A percentile compares a stretch with the other conserved stretches of the same genome.
These are phyloP conservation scores for Tromatobia lineatoria DNA, from an alignment of 2,888 invertebrate genomes.

Conservation along the genomic window DNA sequence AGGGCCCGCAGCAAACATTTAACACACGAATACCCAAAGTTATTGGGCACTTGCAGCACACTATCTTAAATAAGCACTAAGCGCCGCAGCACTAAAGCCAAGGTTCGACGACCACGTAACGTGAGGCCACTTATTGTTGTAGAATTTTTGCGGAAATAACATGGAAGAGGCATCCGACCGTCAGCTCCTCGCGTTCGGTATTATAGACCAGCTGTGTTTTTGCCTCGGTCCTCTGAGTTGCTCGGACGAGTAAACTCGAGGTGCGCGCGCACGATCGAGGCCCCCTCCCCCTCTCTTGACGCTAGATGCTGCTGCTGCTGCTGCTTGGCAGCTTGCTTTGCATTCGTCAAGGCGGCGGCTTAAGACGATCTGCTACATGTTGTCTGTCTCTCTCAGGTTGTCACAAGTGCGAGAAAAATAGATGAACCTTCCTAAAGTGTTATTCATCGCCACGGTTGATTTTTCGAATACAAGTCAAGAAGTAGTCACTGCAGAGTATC, in stretches of 20 bases:
- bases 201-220: slow-evolving; percentile 81
- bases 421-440: too few species aligned
- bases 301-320: not conserved
- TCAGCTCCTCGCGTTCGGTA: slow-evolving; percentile 78
- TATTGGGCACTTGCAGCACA: not conserved
- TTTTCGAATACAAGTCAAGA: too few species aligned
- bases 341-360: too few species aligned
- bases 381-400: too few species aligned
- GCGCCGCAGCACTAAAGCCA: slow-evolving; percentile 45
- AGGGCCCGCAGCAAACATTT: slow-evolving; percentile 69
- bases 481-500: too few species aligned
- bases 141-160: slow-evolving; percentile 75
- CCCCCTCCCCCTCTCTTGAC: not conserved
- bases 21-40: slow-evolving; percentile 61
- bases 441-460: too few species aligned
- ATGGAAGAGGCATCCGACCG: slow-evolving; percentile 74
- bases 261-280: slow-evolving; percentile 72
- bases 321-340: too few species aligned
- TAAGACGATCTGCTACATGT: too few species aligned
- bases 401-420: too few species aligned
- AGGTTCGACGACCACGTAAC: slow-evolving; percentile 51
- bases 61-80: not conserved
- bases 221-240: slow-evolving; percentile 73
- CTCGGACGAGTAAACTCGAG: not conserved
- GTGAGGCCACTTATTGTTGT: slow-evolving; percentile 71